These are phyloP conservation scores for Myrmophylax atrothorax DNA, from an alignment of 2,113 vertebrate species.

Conservation along the genomic window DNA sequence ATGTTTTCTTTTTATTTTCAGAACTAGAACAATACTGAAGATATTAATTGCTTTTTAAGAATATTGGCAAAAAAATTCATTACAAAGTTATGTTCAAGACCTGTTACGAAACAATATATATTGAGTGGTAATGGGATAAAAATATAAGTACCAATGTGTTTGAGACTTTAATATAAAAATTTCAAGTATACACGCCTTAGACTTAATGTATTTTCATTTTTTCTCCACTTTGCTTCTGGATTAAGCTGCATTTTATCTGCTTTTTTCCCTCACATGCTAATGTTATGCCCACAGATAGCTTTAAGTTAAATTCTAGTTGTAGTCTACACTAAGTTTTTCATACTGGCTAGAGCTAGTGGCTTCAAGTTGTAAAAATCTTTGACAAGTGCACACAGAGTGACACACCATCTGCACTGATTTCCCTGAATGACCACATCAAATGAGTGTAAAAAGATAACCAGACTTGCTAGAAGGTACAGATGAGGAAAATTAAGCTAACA, in stretches of 20 bases:
- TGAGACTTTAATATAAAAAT: background rate
- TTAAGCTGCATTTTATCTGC: background rate
- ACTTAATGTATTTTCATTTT: rapidly evolving
- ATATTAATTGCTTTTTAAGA: background rate
- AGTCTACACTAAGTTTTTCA: background rate
- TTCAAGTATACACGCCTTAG: background rate
- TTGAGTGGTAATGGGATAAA: background rate
- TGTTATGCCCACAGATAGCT: background rate
- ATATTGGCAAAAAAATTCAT: background rate
- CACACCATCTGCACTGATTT: constrained; percentile 17
- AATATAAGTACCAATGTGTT: rapidly evolving
- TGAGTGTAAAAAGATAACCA: constrained; percentile 32
- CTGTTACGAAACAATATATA: background rate
- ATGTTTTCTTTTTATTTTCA: background rate
- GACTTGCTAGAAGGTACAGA: background rate
- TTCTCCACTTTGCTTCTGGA: background rate
- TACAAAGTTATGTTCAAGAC: background rate
- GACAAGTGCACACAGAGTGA: background rate
- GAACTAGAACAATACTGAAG: background rate
- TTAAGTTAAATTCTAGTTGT: background rate
- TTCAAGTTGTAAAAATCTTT: background rate
- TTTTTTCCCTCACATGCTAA: background rate
- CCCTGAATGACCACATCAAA: background rate
- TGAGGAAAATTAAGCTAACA: constrained; percentile 37
- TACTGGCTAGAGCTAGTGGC: background rate